Percentiles rank a stretch among this genome's conserved stretches.
Conservation (phyloP, 2,797 vertebrate genomes). For the Phylloscopus collybita region DNA sequence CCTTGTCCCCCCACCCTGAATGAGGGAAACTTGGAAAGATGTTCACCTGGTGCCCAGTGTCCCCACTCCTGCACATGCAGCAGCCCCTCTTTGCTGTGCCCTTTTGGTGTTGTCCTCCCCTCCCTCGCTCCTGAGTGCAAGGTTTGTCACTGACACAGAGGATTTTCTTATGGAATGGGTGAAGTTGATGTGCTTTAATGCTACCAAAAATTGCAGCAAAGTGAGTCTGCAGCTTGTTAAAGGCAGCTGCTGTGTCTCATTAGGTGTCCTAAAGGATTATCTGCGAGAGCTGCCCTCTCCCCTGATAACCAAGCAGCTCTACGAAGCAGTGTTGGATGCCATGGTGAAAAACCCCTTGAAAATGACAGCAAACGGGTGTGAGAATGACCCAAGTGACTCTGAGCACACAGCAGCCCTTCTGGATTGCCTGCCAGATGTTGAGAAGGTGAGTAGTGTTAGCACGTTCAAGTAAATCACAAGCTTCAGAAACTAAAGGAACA, state of each 20-base stretch:
- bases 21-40: background rate
- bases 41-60: background rate
- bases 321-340: conserved; percentile 89
- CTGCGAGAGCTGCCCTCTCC: conserved; percentile 94
- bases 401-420: conserved; percentile 86
- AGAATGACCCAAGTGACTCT: conserved; percentile 87
- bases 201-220: background rate
- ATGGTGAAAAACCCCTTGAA: conserved; percentile 89
- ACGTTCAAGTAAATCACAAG: background rate
- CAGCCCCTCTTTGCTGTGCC: background rate
- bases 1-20: rapidly evolving
- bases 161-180: background rate
- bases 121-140: rapidly evolving
- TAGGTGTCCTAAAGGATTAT: conserved; percentile 97
- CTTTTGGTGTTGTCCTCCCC: background rate
- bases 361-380: conserved; percentile 86
- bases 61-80: background rate
- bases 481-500: background rate
- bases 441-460: conserved; percentile 83
- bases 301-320: conserved; percentile 92
- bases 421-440: conserved; percentile 89
- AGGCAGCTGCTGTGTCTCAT: background rate
- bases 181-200: background rate
- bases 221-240: background rate
- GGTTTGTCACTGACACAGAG: background rate